phyloP scores from a whole-genome alignment of 2,888 invertebrate genomes.

The Notodonta dromedarius region DNA sequence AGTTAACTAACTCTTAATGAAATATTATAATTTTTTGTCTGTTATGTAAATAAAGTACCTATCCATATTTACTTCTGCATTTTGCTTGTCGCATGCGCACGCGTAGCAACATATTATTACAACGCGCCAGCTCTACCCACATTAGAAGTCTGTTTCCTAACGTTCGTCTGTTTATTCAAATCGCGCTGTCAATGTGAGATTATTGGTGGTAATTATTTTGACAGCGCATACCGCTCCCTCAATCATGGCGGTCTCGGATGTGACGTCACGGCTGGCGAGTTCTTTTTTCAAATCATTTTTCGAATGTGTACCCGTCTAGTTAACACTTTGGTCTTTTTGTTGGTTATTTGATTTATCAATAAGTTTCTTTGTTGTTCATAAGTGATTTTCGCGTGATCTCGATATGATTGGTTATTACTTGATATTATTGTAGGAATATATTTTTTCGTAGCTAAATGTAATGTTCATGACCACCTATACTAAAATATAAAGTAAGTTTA shows the following conservation, averaged over 20 bases:
- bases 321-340: background rate
- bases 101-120: background rate
- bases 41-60: too few species aligned
- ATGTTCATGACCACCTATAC: too few species aligned
- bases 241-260: constrained; percentile 23
- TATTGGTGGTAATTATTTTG: constrained; percentile 70
- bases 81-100: background rate
- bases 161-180: constrained; percentile 45
- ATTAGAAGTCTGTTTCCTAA: constrained; percentile 27
- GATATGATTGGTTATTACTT: background rate
- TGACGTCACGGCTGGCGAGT: constrained; percentile 20
- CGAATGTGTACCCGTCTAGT: constrained; percentile 3
- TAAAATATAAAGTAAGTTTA: too few species aligned
- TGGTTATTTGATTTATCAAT: background rate
- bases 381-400: background rate
- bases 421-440: background rate
- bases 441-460: too few species aligned
- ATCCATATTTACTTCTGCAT: background rate
- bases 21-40: too few species aligned
- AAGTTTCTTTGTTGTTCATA: background rate
- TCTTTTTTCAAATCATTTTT: constrained; percentile 4
- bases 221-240: constrained; percentile 51
- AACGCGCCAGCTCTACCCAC: constrained; percentile 13
- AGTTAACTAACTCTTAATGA: too few species aligned
- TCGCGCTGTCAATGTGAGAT: constrained; percentile 58